A percentile compares a stretch with the other conserved stretches of the same genome.
These are phyloP conservation scores for Paralvinella palmiformis DNA, from an alignment of 1,140 invertebrate species.

Conservation along the genomic window DNA sequence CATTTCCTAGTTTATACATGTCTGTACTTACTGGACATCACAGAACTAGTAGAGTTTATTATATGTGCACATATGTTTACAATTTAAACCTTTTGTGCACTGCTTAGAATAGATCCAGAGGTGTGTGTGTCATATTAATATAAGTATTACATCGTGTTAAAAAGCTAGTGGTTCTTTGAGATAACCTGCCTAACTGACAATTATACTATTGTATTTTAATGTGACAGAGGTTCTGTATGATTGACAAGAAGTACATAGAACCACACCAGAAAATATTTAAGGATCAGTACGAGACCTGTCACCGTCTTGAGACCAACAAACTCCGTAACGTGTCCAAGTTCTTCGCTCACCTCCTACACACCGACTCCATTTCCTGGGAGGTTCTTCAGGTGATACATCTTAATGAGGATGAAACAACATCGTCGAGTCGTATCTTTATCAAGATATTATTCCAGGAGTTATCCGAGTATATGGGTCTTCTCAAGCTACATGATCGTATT, in stretches of 20 bases:
- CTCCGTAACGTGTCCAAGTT: slow-evolving; percentile 97
- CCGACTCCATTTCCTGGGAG: slow-evolving; percentile 89
- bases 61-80: too few species aligned
- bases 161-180: too few species aligned
- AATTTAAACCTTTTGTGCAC: too few species aligned
- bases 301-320: slow-evolving; percentile 90
- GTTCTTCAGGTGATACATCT: slow-evolving; percentile 81
- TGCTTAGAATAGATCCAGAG: too few species aligned
- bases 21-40: too few species aligned
- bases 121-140: too few species aligned
- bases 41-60: too few species aligned
- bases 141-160: too few species aligned
- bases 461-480: slow-evolving; percentile 90
- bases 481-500: slow-evolving; percentile 81
- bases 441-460: slow-evolving; percentile 96
- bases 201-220: too few species aligned
- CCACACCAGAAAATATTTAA: slow-evolving; percentile 94
- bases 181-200: too few species aligned
- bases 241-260: slow-evolving; percentile 64
- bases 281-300: slow-evolving; percentile 85
- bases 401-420: slow-evolving; percentile 96
- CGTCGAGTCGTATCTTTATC: slow-evolving; percentile 93
- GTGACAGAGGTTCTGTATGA: slow-evolving; percentile 45
- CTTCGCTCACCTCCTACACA: slow-evolving; percentile 92
- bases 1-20: too few species aligned